Base-by-base conservation (phyloP, 2,113 vertebrate genomes). In the Rallus limicola region DNA sequence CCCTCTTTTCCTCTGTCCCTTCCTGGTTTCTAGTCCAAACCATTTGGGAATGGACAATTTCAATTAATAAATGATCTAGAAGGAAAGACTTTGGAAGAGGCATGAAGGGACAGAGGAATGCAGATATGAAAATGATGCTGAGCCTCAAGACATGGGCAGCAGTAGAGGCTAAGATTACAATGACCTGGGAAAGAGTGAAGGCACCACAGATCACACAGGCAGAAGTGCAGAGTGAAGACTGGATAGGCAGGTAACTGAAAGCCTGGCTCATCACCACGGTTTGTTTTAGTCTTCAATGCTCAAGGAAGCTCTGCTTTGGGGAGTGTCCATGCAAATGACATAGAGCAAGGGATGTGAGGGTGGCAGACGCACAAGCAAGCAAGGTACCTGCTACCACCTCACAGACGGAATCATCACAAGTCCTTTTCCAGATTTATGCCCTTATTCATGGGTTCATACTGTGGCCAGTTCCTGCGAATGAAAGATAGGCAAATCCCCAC, bases 131-230 rank as follows among this genome's bases (percentile, higher is more conserved):
- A 75, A 20, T 38, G 69, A 83, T 59, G 33, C 9, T 78, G 65
- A 50, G 33, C 59, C 25, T 80, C 29, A 48, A 24, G 53, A 85
- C 19, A 4, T 2, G 4, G 34, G 38, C 25, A 80, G 63, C 58
- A 42, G 34, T 21, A 65, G 33, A 72, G 34, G 60, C 13, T 25
- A 55, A 18, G 14, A 67, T 21, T 18, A 44, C 62, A 82, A 5
- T 9, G 5, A 62, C 29, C 17, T 53, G 52, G 38, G 36, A 63
- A 68, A 25, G 17, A 78, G 21, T 11, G 56, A 82, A 56, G 10
- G 29, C 64, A 68, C 46, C 10, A 55, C 0, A 0, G 68, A 40
- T 9, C 55, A 5, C 38, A 29, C 5, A 20, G 33, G 26, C 25
- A 77, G 36, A 82, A 84, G 28, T n/a, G 53, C 40, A 63, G 31